Conservation (phyloP, 2,888 invertebrate species). For the Apotomis betuletana region DNA sequence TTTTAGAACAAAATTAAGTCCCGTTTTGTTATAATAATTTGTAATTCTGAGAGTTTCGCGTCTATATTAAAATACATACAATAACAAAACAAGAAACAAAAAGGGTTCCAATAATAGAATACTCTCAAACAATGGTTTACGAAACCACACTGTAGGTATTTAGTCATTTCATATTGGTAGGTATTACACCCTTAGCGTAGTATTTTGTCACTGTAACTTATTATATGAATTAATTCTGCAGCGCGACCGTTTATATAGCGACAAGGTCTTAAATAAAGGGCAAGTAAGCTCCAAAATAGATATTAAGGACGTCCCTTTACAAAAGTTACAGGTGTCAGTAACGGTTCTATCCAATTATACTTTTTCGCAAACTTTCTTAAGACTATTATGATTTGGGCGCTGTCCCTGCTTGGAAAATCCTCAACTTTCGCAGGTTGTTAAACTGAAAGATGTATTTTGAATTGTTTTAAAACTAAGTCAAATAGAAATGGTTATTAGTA, state of each 20-base stretch:
- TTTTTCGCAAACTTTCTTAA: slow-evolving; percentile 31
- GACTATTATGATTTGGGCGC: slow-evolving; percentile 34
- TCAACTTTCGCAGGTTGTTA: neutral
- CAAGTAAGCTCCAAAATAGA: slow-evolving; percentile 26
- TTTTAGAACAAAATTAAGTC: no score
- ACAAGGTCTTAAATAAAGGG: slow-evolving; percentile 8
- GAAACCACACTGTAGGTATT: no score
- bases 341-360: slow-evolving; percentile 37
- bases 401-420: neutral
- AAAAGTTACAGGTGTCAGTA: slow-evolving; percentile 38
- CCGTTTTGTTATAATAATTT: no score
- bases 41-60: no score
- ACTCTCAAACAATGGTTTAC: no score
- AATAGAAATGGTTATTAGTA: neutral
- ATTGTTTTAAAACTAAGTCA: slow-evolving; percentile 14
- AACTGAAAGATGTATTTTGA: slow-evolving; percentile 16
- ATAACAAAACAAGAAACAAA: no score
- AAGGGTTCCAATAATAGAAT: no score
- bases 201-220: slow-evolving; percentile 8
- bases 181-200: neutral
- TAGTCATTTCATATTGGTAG: no score
- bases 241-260: slow-evolving; percentile 7
- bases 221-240: slow-evolving; percentile 18
- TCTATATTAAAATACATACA: no score
- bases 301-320: slow-evolving; percentile 24